Conservation (phyloP, 2,888 invertebrate species). For the Yponomeuta sedellus region DNA sequence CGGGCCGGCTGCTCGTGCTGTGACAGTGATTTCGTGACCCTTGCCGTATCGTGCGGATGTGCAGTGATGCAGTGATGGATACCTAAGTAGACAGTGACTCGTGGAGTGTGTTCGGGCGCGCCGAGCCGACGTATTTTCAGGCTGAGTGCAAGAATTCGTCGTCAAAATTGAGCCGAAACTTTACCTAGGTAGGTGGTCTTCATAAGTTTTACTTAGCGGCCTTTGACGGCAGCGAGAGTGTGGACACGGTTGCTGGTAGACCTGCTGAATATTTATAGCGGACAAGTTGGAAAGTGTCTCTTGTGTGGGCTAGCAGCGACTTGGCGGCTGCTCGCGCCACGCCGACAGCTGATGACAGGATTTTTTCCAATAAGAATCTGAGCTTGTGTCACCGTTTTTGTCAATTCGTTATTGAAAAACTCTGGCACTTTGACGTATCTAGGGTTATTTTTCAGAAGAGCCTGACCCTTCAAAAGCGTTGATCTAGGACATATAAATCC, state of each 20-base stretch:
- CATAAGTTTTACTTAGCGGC: not conserved
- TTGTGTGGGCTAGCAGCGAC: slow-evolving; percentile 23
- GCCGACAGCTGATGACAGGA: not conserved
- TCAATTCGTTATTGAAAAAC: no score
- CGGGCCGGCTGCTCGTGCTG: slow-evolving; percentile 61
- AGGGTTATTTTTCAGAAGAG: no score
- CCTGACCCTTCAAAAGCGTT: no score
- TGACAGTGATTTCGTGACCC: slow-evolving; percentile 73
- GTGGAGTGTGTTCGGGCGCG: slow-evolving; percentile 42
- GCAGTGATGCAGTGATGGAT: slow-evolving; percentile 77
- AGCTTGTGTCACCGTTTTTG: not conserved
- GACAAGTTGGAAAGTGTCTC: slow-evolving; percentile 62
- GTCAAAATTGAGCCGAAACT: slow-evolving; percentile 76
- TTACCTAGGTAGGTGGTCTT: slow-evolving; percentile 67
- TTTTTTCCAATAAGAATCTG: not conserved
- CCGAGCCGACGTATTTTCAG: slow-evolving; percentile 51
- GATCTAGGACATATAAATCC: no score
- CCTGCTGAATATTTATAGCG: slow-evolving; percentile 65
- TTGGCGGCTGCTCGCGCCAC: not conserved
- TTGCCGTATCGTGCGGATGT: slow-evolving; percentile 70
- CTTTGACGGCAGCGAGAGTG: slow-evolving; percentile 37
- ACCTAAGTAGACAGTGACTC: slow-evolving; percentile 50
- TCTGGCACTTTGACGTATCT: no score
- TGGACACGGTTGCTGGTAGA: slow-evolving; percentile 35
- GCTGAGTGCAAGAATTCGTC: slow-evolving; percentile 58